These are phyloP conservation scores for Phyllostomus hastatus DNA, from an alignment of 2,113 vertebrate species.

Conservation along the genomic window DNA sequence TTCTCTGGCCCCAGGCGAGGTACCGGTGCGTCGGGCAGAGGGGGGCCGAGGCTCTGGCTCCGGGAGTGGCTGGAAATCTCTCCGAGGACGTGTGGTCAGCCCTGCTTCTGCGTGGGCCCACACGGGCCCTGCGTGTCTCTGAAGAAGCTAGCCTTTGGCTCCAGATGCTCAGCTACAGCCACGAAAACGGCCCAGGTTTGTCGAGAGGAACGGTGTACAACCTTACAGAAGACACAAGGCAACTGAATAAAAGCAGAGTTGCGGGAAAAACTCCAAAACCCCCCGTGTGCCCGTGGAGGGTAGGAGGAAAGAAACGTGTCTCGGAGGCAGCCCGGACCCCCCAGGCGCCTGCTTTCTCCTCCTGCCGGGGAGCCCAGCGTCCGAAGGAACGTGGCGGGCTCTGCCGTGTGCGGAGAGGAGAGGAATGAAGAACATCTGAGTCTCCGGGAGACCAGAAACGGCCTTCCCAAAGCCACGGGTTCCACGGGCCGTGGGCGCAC, in stretches of 20 bases:
- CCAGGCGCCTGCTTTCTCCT: not conserved
- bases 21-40: not conserved
- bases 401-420: not conserved
- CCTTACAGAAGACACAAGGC: not conserved
- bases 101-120: conserved; percentile 21
- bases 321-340: not conserved
- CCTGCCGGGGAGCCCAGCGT: rapidly evolving
- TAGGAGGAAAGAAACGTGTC: not conserved
- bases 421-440: conserved; percentile 61
- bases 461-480: not conserved
- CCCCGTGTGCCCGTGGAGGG: not conserved
- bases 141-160: not conserved
- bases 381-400: conserved; percentile 15
- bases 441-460: conserved; percentile 30
- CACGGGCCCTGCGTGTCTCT: not conserved
- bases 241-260: not conserved
- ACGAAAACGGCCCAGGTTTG: not conserved
- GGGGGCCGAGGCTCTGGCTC: not conserved
- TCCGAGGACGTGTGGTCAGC: not conserved
- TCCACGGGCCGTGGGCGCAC: not conserved
- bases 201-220: not conserved
- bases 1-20: not conserved
- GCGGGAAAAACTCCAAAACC: not conserved
- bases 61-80: conserved; percentile 9
- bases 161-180: not conserved